A percentile compares a stretch with the other conserved stretches of the same genome.
Conservation (phyloP, 2,113 vertebrate species). For the Triplophysa rosa region DNA sequence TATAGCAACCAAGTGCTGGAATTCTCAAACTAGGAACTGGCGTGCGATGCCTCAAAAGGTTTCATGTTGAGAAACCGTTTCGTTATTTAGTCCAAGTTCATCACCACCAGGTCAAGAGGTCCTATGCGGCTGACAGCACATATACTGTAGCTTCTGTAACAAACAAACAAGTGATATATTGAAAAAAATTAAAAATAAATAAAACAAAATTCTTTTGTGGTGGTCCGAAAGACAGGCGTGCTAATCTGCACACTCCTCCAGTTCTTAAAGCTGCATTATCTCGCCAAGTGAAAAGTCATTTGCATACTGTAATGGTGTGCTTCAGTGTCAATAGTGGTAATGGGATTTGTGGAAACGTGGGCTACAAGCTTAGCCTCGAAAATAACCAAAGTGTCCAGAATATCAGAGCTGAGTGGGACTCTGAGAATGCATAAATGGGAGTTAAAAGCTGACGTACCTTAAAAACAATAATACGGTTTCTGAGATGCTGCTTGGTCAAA, state of each 20-base stretch:
- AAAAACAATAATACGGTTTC: constrained; percentile 13
- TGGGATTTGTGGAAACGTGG: constrained; percentile 71
- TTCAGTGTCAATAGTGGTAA: constrained; percentile 67
- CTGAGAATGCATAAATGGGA: neutral
- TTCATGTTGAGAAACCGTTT: constrained; percentile 14
- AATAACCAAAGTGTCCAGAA: constrained; percentile 45
- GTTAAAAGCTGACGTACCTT: constrained; percentile 28
- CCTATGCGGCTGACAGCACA: neutral
- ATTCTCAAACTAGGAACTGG: constrained; percentile 67
- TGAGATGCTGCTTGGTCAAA: neutral
- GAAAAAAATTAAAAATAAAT: no score
- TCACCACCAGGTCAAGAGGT: constrained; percentile 1
- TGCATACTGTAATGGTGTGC: constrained; percentile 65
- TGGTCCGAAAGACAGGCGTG: constrained; percentile 35
- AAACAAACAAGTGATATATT: neutral
- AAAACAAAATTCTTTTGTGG: neutral
- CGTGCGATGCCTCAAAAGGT: constrained; percentile 45
- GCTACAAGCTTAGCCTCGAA: constrained; percentile 63
- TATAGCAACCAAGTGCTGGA: constrained; percentile 70
- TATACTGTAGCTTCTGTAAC: neutral
- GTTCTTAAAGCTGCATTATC: constrained; percentile 55
- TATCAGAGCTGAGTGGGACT: constrained; percentile 23
- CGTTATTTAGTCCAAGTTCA: constrained; percentile 5
- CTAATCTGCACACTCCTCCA: constrained; percentile 44
- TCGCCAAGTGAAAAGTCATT: constrained; percentile 63